phyloP scores from a whole-genome alignment of 2,797 vertebrate genomes.

The Steatocranus sp. region DNA sequence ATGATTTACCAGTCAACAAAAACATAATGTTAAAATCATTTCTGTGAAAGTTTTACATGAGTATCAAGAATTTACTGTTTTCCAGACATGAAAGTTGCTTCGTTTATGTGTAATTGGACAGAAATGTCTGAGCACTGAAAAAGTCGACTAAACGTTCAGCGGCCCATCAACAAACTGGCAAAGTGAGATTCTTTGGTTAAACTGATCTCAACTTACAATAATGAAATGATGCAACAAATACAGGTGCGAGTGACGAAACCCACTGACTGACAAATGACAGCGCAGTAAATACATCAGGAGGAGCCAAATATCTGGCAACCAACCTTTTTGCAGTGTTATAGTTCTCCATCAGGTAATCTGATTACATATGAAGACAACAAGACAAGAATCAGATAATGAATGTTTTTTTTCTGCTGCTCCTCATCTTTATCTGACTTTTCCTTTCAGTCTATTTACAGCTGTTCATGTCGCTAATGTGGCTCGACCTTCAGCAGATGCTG shows the following conservation, averaged over 20 bases:
- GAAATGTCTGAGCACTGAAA: neutral
- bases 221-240: neutral
- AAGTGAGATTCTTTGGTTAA: neutral
- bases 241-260: neutral
- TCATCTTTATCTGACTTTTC: neutral
- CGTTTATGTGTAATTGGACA: neutral
- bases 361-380: neutral
- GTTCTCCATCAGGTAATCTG: neutral
- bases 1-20: neutral
- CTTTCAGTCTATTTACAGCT: neutral
- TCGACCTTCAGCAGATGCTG: neutral
- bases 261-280: no score
- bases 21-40: neutral
- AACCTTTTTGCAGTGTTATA: neutral
- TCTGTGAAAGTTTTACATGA: neutral
- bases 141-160: neutral
- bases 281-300: neutral
- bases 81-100: neutral
- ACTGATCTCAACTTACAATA: neutral
- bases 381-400: neutral
- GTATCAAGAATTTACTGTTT: neutral
- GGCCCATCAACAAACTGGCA: neutral
- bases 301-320: neutral
- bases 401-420: neutral
- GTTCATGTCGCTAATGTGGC: accelerated